Evolutionary conservation across 2,113 vertebrate species (phyloP), one percentile per base, ranked within the genome.

Genomic region (Paraplagusia blochii): DNA sequence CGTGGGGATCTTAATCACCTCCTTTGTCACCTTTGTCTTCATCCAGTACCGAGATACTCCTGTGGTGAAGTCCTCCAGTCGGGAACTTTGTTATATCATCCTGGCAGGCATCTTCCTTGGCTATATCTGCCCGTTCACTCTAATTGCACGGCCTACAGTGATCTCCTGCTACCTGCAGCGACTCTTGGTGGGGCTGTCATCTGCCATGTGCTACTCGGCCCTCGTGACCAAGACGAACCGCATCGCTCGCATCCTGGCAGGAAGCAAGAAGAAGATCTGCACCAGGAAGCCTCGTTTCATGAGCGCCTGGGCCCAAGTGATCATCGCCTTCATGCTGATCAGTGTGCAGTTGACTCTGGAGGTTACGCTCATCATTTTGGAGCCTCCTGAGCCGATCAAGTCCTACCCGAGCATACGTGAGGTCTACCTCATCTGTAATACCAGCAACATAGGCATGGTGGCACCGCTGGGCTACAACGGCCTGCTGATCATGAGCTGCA

Each of bases 181-280:
- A 44, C 92, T 99, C 62, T 85, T 98, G 65, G 97, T 99, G 29
- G 97, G 97, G 63, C 94, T 99, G 13, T 98, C 97, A 3, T 94
- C 95, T 0, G 92, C 97, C 84, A 99, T 99, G 97, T 98, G 96
- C 80, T 99, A 99, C 71, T 99, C 97, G 0, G 97, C 97, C 8
- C 84, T 99, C 14, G 95, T 99, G 57, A 99, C 97, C 78, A 99
- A 99, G 83, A 99, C 97, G 44, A 99, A 99, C 70, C 94, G 97
- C 68, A 99, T 99, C 1, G 97, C 97, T 1, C 95, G 97, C 71
- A 99, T 99, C 77, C 86, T 99, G 74, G 97, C 97, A 0, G 97
- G 97, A 72, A 99, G 97, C 89, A 99, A 99, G 86, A 99, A 99
- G 90, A 99, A 99, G 83, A 99, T 99, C 87, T 99, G 97, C n/a